Conservation (phyloP, 1,140 invertebrate species). For the Cataglyphis hispanica region DNA sequence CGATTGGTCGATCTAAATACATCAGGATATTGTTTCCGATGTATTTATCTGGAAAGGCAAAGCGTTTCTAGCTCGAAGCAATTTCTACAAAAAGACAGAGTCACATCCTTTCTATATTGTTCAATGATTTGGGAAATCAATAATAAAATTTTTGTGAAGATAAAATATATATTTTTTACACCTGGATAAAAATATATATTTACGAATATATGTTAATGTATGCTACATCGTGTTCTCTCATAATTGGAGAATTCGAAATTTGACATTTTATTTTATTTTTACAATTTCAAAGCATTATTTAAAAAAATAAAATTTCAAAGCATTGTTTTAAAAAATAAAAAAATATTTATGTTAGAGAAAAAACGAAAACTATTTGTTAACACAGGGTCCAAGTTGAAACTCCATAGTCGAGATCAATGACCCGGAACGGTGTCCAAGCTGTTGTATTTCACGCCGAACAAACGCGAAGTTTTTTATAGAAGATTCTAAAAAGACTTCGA, state of each 20-base stretch:
- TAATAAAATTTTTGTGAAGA: not conserved
- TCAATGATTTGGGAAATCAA: not conserved
- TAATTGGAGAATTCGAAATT: not conserved
- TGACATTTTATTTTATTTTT: not conserved
- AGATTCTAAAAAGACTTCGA: not conserved
- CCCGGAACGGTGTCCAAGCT: not conserved
- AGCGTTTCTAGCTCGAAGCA: conserved; percentile 53
- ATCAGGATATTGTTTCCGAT: not conserved
- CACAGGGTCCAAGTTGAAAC: not conserved
- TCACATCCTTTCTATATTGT: not conserved
- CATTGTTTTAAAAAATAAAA: not conserved
- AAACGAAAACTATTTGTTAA: not conserved
- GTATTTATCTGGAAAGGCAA: not conserved
- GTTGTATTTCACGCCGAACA: not conserved
- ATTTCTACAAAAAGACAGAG: conserved; percentile 2
- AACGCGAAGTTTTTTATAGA: not conserved
- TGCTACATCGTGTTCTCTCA: not conserved
- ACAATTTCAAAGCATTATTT: not conserved
- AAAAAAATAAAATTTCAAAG: not conserved
- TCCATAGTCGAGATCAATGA: conserved; percentile 4
- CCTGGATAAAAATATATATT: not conserved
- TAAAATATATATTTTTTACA: not conserved
- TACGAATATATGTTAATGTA: too few species aligned
- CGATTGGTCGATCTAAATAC: not conserved
- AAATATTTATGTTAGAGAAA: conserved; percentile 11